Conservation (phyloP, 2,888 invertebrate species). For the Ecliptopera silaceata region DNA sequence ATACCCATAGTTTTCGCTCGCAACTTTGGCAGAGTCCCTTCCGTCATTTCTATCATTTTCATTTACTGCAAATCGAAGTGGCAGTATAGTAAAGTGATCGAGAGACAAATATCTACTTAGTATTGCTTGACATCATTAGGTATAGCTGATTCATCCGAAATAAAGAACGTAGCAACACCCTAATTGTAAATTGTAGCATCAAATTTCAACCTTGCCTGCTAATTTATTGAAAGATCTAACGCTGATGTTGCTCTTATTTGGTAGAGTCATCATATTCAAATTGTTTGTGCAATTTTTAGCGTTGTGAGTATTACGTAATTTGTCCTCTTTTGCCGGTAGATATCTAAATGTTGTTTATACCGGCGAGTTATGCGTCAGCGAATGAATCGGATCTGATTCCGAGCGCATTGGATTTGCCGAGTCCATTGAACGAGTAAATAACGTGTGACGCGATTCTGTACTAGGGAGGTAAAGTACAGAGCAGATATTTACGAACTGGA, state of each 20-base stretch:
- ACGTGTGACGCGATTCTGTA: slow-evolving; percentile 46
- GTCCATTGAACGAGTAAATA: slow-evolving; percentile 44
- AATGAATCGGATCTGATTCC: slow-evolving; percentile 49
- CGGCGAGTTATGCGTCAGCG: slow-evolving; percentile 56
- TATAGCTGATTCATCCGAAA: slow-evolving; percentile 46
- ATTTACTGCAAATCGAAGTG: no score
- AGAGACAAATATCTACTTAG: no score
- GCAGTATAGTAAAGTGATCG: no score
- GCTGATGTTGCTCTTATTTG: slow-evolving; percentile 24
- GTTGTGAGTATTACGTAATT: slow-evolving; percentile 40
- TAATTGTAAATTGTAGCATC: background rate
- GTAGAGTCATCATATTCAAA: slow-evolving; percentile 6
- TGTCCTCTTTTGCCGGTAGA: slow-evolving; percentile 45
- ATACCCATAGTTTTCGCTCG: no score
- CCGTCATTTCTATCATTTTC: no score
- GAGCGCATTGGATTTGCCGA: slow-evolving; percentile 51
- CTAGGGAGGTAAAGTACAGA: background rate
- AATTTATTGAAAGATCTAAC: background rate
- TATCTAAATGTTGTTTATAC: slow-evolving; percentile 49
- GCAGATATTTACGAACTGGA: slow-evolving; percentile 47
- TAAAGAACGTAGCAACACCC: slow-evolving; percentile 15
- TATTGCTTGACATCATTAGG: slow-evolving; percentile 63
- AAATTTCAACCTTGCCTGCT: slow-evolving; percentile 1
- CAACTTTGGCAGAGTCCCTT: no score
- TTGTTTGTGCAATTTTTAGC: slow-evolving; percentile 22